Evolutionary conservation across 2,797 vertebrate species (phyloP), one percentile per base, ranked within the genome.

Genomic region (Coendou prehensilis): DNA sequence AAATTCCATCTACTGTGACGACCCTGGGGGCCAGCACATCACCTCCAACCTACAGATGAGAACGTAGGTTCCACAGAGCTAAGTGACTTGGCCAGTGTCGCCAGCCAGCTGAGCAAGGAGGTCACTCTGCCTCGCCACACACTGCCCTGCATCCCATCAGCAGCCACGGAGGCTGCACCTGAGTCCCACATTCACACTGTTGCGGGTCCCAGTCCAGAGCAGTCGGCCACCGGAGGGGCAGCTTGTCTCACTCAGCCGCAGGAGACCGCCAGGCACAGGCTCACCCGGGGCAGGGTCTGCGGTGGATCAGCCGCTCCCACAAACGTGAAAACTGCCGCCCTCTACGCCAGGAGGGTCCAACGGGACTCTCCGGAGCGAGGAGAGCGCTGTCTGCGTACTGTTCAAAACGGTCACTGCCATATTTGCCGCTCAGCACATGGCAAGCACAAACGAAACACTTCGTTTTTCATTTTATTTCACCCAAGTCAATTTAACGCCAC

Each of bases 221-320:
- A 20, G n/a, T 3, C 6, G 14, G 20, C 15, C 64, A 37, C 61
- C 13, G 10, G 61, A 63, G 67, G n/a, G 56, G n/a, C 30, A 45
- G 18, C 37, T 23, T 61, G 8, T 50, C 57, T 89, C 41, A 26
- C 5, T 54, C 0, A 22, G 47, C 17, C 47, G 63, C 56, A 86
- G 33, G 56, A 18, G 14, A 78, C 0, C 54, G 50, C 23, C 37
- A 41, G 2, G 28, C 56, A 81, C 57, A 2, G 10, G 41, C 6
- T 33, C 28, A 28, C 6, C 1, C 11, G 17, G 5, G 4, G 0
- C 8, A 4, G 13, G 52, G 37, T n/a, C 54, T 50, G 30, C 52
- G 37, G 33, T 2, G 6, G 17, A 78, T 18, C 47, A 23, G 30
- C 4, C 71, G 20, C 63, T 67, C 50, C 61, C 14, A 23, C 0